Evolutionary conservation across 2,113 vertebrate species (phyloP), one percentile per base, ranked within the genome.

Genomic region (Orycteropus afer): DNA sequence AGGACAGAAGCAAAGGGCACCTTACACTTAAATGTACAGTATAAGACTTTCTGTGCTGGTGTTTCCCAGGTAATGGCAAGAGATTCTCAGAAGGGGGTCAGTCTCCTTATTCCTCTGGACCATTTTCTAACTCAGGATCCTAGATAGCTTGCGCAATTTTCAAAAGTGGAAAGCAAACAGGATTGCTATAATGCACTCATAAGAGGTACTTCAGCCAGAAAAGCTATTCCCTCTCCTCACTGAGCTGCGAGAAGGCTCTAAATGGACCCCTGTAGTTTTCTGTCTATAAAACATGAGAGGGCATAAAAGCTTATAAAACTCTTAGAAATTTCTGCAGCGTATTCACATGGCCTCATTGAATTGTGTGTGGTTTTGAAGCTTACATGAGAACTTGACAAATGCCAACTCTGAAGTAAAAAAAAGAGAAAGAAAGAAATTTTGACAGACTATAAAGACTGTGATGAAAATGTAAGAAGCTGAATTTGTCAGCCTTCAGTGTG

Each of bases 251-350:
- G 95, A 88, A 97, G 96, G 95, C 95, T 97, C 95, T 98, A 97
- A 98, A 98, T 98, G 97, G 94, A 97, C 97, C 98, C 98, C 98
- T 90, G 97, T 97, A 92, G 97, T 77, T 96, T 98, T 98, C 98
- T 98, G 98, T 98, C 98, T 97, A 69, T 94, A 95, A 98, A 98
- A 97, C 97, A 97, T 98, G 93, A 8, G 23, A 97, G 96, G 95
- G 90, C 94, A 98, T 97, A 98, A 98, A 98, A 97, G 98, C 97
- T 90, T 91, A 77, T 79, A 96, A 97, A 98, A 96, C 95, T 95
- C 96, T 86, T 92, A 89, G 96, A 96, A 95, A 96, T 94, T 97
- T 89, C 29, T 96, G 94, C 95, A 97, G 96, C 96, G 61, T 23
- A 96, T 96, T 97, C 97, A 93, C 92, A 91, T 94, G 96, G 95